Percentiles rank a stretch among this genome's conserved stretches.
These are phyloP conservation scores for Elysia crispata DNA, from an alignment of 2,888 invertebrate species.

Conservation along the genomic window DNA sequence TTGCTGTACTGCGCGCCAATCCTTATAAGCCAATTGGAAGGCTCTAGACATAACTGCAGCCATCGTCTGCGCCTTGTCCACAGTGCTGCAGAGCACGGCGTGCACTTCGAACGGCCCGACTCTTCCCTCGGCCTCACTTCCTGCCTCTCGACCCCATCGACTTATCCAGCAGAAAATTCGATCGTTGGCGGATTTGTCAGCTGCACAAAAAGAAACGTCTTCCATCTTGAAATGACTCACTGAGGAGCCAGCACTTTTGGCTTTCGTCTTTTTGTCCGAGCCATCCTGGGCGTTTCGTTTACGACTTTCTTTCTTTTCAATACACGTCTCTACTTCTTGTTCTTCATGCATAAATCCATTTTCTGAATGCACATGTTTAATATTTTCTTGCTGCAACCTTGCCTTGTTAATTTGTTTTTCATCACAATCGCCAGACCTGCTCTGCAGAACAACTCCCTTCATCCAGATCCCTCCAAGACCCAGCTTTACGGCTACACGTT, in stretches of 20 bases:
- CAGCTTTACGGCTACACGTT: slow-evolving; percentile 59
- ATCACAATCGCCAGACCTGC: slow-evolving; percentile 2
- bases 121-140: slow-evolving; percentile 20
- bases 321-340: no score
- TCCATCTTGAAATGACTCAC: slow-evolving; percentile 62
- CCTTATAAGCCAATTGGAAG: slow-evolving; percentile 72
- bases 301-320: no score
- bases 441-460: slow-evolving; percentile 45
- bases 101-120: slow-evolving; percentile 59
- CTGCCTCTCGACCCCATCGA: slow-evolving; percentile 29
- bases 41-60: slow-evolving; percentile 62
- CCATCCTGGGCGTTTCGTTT: no score
- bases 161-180: slow-evolving; percentile 71
- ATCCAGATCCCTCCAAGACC: slow-evolving; percentile 60
- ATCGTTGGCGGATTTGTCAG: slow-evolving; percentile 65
- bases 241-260: neutral
- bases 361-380: no score
- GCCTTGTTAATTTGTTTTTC: neutral
- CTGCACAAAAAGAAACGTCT: slow-evolving; percentile 71
- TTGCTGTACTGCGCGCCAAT: slow-evolving; percentile 63
- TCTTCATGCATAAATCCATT: no score
- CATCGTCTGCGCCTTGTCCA: slow-evolving; percentile 67
- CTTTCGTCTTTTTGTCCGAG: neutral
- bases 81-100: slow-evolving; percentile 66
- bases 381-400: no score